Conservation (phyloP, 2,797 vertebrate genomes). For the Paguma larvata region DNA sequence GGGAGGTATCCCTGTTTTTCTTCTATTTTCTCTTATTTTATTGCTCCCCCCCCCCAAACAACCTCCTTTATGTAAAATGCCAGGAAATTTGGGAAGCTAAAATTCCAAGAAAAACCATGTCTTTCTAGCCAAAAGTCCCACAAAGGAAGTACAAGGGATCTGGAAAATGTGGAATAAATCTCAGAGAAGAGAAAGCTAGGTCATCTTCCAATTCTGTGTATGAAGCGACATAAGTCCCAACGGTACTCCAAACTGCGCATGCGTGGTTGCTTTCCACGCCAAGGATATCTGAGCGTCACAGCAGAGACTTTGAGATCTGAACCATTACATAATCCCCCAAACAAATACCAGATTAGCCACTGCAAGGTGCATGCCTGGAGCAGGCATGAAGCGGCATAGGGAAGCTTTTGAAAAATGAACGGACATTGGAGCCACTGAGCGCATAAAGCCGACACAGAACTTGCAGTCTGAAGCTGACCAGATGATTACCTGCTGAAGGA, state of each 20-base stretch:
- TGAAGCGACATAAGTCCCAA: not conserved
- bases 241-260: not conserved
- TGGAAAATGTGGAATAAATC: not conserved
- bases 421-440: not conserved
- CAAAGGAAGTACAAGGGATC: not conserved
- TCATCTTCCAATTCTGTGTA: not conserved
- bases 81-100: not conserved
- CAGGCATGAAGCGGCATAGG: not conserved
- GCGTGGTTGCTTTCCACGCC: not conserved
- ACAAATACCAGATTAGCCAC: not conserved
- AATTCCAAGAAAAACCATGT: not conserved
- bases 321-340: not conserved
- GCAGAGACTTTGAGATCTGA: not conserved
- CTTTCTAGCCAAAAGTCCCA: not conserved
- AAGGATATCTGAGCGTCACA: not conserved
- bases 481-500: not conserved
- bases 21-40: not conserved
- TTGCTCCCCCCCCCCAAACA: not conserved
- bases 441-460: not conserved
- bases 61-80: not conserved
- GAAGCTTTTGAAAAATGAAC: not conserved
- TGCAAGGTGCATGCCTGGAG: fast-evolving
- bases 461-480: not conserved
- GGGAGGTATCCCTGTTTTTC: not conserved
- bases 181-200: not conserved